Percentiles rank a stretch among this genome's conserved stretches.
phyloP scores from a whole-genome alignment of 2,888 invertebrate genomes.

The Drosophila niveifrons region DNA sequence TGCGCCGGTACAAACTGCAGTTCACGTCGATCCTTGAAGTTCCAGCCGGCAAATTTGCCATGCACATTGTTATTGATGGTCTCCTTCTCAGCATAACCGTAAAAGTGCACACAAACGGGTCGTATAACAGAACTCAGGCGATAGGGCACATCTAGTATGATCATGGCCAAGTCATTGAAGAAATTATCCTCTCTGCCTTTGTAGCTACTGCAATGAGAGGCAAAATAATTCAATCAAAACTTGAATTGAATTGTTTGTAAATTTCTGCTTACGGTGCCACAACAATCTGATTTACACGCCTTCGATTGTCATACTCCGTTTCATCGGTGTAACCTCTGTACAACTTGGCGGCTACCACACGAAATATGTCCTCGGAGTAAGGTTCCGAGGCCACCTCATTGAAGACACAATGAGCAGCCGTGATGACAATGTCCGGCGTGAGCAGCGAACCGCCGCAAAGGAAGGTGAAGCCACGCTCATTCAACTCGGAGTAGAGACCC shows the following conservation, averaged over 20 bases:
- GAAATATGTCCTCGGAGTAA: slow-evolving; percentile 45
- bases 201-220: slow-evolving; percentile 34
- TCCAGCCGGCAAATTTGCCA: slow-evolving; percentile 69
- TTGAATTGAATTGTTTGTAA: no score
- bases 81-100: slow-evolving; percentile 51
- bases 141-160: slow-evolving; percentile 49
- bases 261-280: slow-evolving; percentile 45
- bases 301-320: slow-evolving; percentile 41
- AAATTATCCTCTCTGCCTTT: slow-evolving; percentile 53
- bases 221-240: background rate
- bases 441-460: slow-evolving; percentile 65
- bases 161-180: slow-evolving; percentile 54
- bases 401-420: slow-evolving; percentile 71
- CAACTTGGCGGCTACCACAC: slow-evolving; percentile 61
- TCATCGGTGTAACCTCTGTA: slow-evolving; percentile 51
- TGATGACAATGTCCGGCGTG: slow-evolving; percentile 68
- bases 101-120: slow-evolving; percentile 63
- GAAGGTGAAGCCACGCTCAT: slow-evolving; percentile 56
- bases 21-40: slow-evolving; percentile 54
- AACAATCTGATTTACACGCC: slow-evolving; percentile 40
- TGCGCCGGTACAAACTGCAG: slow-evolving; percentile 67
- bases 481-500: slow-evolving; percentile 55
- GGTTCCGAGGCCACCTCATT: slow-evolving; percentile 33
- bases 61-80: slow-evolving; percentile 49
- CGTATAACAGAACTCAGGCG: slow-evolving; percentile 62